A percentile compares a stretch with the other conserved stretches of the same genome.
These are phyloP conservation scores for Oscheius sp. DNA, from an alignment of 2,888 invertebrate species.

Conservation along the genomic window DNA sequence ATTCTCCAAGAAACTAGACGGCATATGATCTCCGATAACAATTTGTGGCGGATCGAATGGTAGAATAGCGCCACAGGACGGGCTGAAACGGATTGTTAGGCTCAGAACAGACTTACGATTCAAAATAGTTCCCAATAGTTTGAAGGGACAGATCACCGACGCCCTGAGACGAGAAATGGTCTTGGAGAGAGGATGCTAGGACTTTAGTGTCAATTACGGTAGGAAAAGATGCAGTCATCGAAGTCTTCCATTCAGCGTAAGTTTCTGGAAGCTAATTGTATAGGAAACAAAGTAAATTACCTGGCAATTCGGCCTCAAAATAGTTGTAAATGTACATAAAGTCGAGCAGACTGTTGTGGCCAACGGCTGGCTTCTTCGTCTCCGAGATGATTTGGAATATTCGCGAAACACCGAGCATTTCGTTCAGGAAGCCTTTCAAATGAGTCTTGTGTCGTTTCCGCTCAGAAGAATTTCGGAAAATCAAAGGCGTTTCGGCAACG, in stretches of 20 bases:
- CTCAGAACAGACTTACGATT: conserved; percentile 38
- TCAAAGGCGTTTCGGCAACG: conserved; percentile 19
- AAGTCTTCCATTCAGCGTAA: conserved; percentile 42
- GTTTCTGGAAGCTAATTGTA: conserved; percentile 24
- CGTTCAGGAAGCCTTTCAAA: conserved; percentile 32
- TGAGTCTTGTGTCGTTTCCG: conserved; percentile 15
- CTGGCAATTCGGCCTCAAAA: conserved; percentile 45
- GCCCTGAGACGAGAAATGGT: conserved; percentile 37
- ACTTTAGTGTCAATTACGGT: conserved; percentile 44
- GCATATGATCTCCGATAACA: not conserved
- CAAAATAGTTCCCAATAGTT: conserved; percentile 42
- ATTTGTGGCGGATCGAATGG: conserved; percentile 40
- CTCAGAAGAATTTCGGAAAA: conserved; percentile 19
- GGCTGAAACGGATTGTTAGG: conserved; percentile 21
- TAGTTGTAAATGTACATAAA: conserved; percentile 43
- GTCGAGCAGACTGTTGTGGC: conserved; percentile 47
- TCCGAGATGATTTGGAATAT: conserved; percentile 26
- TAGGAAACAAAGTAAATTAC: conserved; percentile 21
- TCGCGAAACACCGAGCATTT: conserved; percentile 33
- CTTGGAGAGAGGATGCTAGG: conserved; percentile 38
- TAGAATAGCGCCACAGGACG: conserved; percentile 43
- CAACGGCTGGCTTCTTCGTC: conserved; percentile 35
- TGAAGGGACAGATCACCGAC: conserved; percentile 43
- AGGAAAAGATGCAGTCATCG: conserved; percentile 28
- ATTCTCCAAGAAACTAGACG: not conserved